Percentiles rank a stretch among this genome's conserved stretches.
phyloP scores from a whole-genome alignment of 2,113 vertebrate genomes.

The Rhipidura dahli region DNA sequence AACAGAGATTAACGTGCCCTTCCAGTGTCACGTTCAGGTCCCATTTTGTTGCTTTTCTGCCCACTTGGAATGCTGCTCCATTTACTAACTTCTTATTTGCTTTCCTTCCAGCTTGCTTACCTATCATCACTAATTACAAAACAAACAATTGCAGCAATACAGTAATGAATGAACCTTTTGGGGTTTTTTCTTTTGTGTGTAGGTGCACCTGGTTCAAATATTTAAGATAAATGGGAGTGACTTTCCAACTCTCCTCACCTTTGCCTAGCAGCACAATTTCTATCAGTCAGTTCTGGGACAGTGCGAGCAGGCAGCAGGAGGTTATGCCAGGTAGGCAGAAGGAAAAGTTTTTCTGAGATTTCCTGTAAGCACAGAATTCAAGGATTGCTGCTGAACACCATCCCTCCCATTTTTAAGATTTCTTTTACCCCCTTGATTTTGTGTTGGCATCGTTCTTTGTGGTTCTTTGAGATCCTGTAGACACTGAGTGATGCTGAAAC shows the following conservation, averaged over 20 bases:
- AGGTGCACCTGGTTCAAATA: conserved; percentile 81
- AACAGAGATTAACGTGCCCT: conserved; percentile 31
- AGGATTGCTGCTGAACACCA: neutral
- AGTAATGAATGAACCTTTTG: conserved; percentile 67
- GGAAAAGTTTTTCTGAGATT: neutral
- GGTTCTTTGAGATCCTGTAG: neutral
- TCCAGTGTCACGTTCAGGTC: conserved; percentile 21
- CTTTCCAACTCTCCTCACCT: conserved; percentile 57
- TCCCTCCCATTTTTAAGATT: neutral
- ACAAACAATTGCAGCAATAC: conserved; percentile 70
- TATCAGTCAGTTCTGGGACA: neutral
- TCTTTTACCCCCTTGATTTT: neutral
- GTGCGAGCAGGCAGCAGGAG: neutral
- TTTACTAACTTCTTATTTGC: conserved; percentile 69
- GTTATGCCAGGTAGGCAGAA: conserved; percentile 31
- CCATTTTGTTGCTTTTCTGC: conserved; percentile 54
- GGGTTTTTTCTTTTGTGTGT: neutral
- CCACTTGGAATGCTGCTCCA: conserved; percentile 68
- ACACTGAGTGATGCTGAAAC: neutral
- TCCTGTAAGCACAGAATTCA: neutral
- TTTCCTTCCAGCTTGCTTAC: conserved; percentile 71
- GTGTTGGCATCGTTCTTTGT: neutral
- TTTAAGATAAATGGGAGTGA: conserved; percentile 71
- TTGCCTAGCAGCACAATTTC: conserved; percentile 68
- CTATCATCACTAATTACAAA: conserved; percentile 65